phyloP scores from a whole-genome alignment of 37 sponge, comb jelly and placozoan species.

The Ephydatia muelleri region DNA sequence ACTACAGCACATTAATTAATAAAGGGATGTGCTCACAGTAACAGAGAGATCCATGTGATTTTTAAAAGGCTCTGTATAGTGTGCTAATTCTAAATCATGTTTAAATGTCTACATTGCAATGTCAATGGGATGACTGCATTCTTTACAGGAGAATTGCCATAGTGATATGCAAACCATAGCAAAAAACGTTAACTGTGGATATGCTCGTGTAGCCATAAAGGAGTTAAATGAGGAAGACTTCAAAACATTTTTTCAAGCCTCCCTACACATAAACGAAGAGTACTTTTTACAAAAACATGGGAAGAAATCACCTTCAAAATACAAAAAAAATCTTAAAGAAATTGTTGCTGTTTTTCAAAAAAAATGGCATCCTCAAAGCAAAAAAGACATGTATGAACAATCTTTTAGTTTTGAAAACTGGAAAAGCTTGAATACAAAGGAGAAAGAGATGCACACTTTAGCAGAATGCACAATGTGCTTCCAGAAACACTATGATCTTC shows the following conservation, averaged over 20 bases:
- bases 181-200: neutral
- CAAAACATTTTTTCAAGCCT: neutral
- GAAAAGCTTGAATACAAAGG: neutral
- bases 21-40: no score
- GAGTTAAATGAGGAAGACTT: neutral
- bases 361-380: neutral
- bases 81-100: no score
- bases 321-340: neutral
- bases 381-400: neutral
- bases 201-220: neutral
- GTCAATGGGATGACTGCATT: no score
- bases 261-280: neutral
- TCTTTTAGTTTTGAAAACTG: neutral
- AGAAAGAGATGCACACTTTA: neutral
- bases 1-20: no score
- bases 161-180: no score
- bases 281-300: neutral
- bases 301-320: neutral
- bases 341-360: neutral
- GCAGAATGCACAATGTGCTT: constrained; percentile 5
- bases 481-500: neutral
- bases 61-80: no score
- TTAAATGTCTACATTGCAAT: no score
- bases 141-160: no score
- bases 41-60: no score